These are phyloP conservation scores for Cephalopachus bancanus DNA, from an alignment of 2,797 vertebrate species.

Conservation along the genomic window DNA sequence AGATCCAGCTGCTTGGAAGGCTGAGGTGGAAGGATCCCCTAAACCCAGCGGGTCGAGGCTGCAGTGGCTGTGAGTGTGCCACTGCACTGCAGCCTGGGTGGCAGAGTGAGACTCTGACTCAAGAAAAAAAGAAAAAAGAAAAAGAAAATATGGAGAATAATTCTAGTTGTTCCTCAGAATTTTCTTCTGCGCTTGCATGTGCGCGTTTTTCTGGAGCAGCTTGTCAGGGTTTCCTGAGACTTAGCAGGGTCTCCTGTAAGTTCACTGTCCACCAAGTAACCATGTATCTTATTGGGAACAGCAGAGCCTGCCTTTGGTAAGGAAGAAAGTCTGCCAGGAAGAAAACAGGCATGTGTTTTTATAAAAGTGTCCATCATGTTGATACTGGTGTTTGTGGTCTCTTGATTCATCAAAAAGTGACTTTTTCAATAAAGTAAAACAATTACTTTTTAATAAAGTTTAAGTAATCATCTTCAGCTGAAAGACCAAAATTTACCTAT, in stretches of 20 bases:
- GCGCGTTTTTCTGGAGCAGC: not conserved
- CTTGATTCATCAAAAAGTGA: not conserved
- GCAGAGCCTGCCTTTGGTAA: not conserved
- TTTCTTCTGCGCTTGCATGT: fast-evolving
- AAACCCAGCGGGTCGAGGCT: too few relatives aligned
- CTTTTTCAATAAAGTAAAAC: slow-evolving; percentile 40
- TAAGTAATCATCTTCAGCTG: slow-evolving; percentile 18
- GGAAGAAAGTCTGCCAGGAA: not conserved
- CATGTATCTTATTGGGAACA: not conserved
- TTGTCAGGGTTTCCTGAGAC: not conserved
- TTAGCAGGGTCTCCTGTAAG: not conserved
- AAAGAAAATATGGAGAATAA: not conserved
- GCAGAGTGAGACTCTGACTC: too few relatives aligned
- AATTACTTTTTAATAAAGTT: not conserved
- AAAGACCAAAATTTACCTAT: not conserved
- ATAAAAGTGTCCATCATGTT: not conserved
- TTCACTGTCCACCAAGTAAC: not conserved
- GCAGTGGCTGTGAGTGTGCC: too few relatives aligned
- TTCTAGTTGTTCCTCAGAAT: slow-evolving; percentile 12
- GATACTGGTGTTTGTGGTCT: not conserved
- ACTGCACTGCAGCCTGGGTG: too few relatives aligned
- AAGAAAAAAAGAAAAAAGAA: too few relatives aligned
- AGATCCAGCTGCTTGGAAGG: too few relatives aligned
- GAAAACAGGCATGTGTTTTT: not conserved
- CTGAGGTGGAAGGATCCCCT: too few relatives aligned